Percentiles rank a stretch among this genome's conserved stretches.
These are phyloP conservation scores for Stramonita haemastoma DNA, from an alignment of 2,888 invertebrate genomes.

Conservation along the genomic window DNA sequence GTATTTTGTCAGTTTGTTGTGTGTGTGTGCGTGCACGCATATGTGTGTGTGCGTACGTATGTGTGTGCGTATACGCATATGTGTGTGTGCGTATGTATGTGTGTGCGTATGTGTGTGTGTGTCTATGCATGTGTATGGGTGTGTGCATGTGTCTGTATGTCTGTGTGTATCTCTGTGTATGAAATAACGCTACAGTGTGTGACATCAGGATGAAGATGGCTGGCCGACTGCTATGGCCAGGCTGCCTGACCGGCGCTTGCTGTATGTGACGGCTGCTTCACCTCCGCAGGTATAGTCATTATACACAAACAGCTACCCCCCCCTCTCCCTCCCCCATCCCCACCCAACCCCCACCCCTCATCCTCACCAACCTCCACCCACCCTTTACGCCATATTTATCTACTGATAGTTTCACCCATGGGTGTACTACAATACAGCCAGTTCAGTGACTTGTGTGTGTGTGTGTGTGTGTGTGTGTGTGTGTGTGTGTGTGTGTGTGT, in stretches of 20 bases:
- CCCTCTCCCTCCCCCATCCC: no score
- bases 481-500: no score
- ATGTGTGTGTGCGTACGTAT: background rate
- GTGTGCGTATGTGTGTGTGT: background rate
- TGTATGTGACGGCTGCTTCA: background rate
- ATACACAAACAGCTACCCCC: no score
- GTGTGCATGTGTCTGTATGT: conserved; percentile 9
- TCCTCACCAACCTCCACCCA: no score
- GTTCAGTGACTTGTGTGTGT: no score
- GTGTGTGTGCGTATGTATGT: background rate
- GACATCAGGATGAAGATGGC: background rate
- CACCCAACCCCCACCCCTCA: no score
- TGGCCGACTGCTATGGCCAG: background rate
- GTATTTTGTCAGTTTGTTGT: no score
- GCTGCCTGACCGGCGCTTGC: background rate
- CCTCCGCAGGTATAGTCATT: background rate
- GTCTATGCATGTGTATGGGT: background rate
- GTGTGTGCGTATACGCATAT: background rate
- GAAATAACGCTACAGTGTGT: background rate
- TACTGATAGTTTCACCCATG: no score
- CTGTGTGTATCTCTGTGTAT: background rate
- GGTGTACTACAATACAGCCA: no score
- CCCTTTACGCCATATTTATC: no score
- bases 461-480: no score
- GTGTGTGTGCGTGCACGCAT: no score